phyloP scores from a whole-genome alignment of 2,888 invertebrate genomes.

The Acanthoscelides obtectus region DNA sequence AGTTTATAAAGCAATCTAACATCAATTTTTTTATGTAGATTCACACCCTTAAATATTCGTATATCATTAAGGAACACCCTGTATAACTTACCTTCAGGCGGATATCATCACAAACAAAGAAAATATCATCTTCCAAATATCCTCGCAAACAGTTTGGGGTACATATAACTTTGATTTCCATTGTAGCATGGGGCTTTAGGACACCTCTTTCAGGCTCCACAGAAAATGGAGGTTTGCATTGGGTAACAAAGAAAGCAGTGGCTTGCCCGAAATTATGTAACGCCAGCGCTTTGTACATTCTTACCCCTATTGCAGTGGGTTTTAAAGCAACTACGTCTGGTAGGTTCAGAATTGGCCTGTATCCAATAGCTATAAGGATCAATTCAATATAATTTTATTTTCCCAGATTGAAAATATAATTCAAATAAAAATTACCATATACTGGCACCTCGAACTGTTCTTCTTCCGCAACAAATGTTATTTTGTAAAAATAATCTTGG shows the following conservation, averaged over 20 bases:
- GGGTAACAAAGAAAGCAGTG: slow-evolving; percentile 49
- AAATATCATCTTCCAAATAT: slow-evolving; percentile 6
- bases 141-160: slow-evolving; percentile 41
- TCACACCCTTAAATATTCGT: too few relatives aligned
- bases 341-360: slow-evolving; percentile 55
- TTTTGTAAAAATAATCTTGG: slow-evolving; percentile 53
- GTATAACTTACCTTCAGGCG: slow-evolving; percentile 9
- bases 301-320: slow-evolving; percentile 52
- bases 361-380: slow-evolving; percentile 53
- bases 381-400: too few relatives aligned
- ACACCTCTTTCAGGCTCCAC: slow-evolving; percentile 52
- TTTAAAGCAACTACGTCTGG: slow-evolving; percentile 55
- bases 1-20: too few relatives aligned
- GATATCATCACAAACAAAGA: slow-evolving; percentile 11
- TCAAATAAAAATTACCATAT: slow-evolving; percentile 49
- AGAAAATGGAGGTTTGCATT: slow-evolving; percentile 49
- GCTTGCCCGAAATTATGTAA: slow-evolving; percentile 54
- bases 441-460: slow-evolving; percentile 55
- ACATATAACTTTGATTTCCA: slow-evolving; percentile 52
- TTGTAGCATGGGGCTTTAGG: slow-evolving; percentile 49
- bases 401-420: neutral
- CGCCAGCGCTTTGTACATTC: slow-evolving; percentile 48
- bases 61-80: too few relatives aligned
- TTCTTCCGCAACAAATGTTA: slow-evolving; percentile 52
- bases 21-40: too few relatives aligned